phyloP scores from a whole-genome alignment of 37 sponge, comb jelly and placozoan genomes.

The Ephydatia muelleri region DNA sequence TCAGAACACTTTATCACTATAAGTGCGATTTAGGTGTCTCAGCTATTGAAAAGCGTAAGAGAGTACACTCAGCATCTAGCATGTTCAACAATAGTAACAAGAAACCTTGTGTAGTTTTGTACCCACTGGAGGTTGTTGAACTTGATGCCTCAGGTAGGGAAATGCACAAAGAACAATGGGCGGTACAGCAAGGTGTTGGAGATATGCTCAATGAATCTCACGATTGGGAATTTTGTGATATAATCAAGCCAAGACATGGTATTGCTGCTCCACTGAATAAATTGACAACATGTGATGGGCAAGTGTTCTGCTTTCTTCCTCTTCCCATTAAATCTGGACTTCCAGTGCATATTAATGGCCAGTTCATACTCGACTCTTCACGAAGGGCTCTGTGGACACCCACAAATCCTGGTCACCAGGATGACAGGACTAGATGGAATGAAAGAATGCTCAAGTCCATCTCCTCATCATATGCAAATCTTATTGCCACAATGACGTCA shows the following conservation, averaged over 20 bases:
- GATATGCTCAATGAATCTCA: neutral
- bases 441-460: conserved; percentile 30
- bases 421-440: conserved; percentile 58
- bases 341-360: conserved; percentile 54
- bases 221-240: neutral
- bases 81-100: neutral
- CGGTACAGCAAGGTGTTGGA: neutral
- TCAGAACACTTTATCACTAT: conserved; percentile 8
- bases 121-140: neutral
- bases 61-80: neutral
- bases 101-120: neutral
- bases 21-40: neutral
- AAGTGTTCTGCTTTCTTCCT: conserved; percentile 61
- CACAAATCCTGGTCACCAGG: neutral
- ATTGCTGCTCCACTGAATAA: conserved; percentile 4
- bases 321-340: conserved; percentile 30
- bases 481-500: conserved; percentile 8
- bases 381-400: conserved; percentile 35
- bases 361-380: conserved; percentile 20
- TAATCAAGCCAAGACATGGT: conserved; percentile 9
- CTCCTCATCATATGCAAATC: conserved; percentile 57
- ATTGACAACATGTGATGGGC: neutral
- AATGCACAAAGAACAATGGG: neutral
- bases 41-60: neutral
- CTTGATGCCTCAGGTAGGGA: neutral